Conservation (phyloP, 2,888 invertebrate species). For the Ephialtes manifestator region DNA sequence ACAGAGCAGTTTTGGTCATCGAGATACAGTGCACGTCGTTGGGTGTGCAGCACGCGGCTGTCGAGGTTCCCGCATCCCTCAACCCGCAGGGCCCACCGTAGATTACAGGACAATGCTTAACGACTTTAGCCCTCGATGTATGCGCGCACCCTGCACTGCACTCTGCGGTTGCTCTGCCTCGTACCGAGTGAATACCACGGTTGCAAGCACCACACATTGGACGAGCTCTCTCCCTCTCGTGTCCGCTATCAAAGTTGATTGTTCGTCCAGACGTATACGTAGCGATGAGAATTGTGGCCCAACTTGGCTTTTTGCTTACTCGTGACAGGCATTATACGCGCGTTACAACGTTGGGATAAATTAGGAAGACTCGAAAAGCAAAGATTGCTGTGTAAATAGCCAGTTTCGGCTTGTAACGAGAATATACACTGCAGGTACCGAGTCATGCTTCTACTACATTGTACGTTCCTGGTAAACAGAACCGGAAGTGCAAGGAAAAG, state of each 20-base stretch:
- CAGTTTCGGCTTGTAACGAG: conserved; percentile 4
- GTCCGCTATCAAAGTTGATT: conserved; percentile 63
- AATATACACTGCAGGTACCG: conserved; percentile 8
- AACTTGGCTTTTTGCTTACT: conserved; percentile 51
- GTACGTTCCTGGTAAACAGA: background rate
- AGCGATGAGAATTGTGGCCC: conserved; percentile 32
- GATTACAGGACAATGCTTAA: conserved; percentile 72
- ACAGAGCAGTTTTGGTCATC: conserved; percentile 30
- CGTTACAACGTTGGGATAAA: conserved; percentile 5
- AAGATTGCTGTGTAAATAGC: conserved; percentile 41
- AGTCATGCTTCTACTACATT: background rate
- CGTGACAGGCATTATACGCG: conserved; percentile 32
- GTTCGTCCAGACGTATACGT: conserved; percentile 40
- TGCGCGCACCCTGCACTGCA: conserved; percentile 19
- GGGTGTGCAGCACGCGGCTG: conserved; percentile 29
- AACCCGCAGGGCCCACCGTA: conserved; percentile 46
- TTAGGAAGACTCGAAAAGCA: conserved; percentile 23
- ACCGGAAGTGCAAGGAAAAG: background rate
- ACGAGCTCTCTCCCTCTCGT: background rate
- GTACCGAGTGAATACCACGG: conserved; percentile 7
- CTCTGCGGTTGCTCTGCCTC: conserved; percentile 55
- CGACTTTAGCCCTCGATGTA: conserved; percentile 68
- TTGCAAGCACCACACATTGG: conserved; percentile 28
- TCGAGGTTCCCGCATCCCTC: conserved; percentile 49
- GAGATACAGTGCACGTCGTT: conserved; percentile 35